Evolutionary conservation across 2,888 invertebrate genomes (phyloP).

Genomic region (Drosophila sordidula): DNA sequence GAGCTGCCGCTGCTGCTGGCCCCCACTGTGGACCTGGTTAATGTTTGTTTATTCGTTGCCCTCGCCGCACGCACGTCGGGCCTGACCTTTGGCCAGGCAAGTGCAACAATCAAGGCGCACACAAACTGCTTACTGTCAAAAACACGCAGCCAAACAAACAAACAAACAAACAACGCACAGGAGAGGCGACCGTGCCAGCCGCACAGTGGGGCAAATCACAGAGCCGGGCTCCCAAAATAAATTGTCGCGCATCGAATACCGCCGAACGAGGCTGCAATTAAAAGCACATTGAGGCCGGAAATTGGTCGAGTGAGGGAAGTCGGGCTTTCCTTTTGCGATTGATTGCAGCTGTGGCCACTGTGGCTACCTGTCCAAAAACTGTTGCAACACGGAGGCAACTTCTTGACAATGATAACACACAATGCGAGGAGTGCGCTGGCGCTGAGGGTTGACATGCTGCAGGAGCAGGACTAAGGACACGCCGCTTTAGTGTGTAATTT

Average conservation of each 20-base stretch:
- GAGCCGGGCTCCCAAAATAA: background rate
- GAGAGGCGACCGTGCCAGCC: slow-evolving; percentile 22
- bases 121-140: slow-evolving; percentile 78
- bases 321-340: background rate
- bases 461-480: slow-evolving; percentile 55
- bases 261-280: too few relatives aligned
- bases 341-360: slow-evolving; percentile 27
- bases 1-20: slow-evolving; percentile 5
- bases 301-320: too few relatives aligned
- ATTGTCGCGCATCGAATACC: too few relatives aligned
- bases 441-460: slow-evolving; percentile 46
- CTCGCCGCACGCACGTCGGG: slow-evolving; percentile 40
- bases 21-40: slow-evolving; percentile 54
- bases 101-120: slow-evolving; percentile 79
- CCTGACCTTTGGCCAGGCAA: slow-evolving; percentile 69
- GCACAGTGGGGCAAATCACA: slow-evolving; percentile 36
- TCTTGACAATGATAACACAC: slow-evolving; percentile 78
- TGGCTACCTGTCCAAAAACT: slow-evolving; percentile 43
- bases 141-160: slow-evolving; percentile 67
- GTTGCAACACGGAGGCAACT: slow-evolving; percentile 64
- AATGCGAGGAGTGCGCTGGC: slow-evolving; percentile 50
- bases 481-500: slow-evolving; percentile 78
- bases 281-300: too few relatives aligned
- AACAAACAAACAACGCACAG: slow-evolving; percentile 49
- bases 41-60: slow-evolving; percentile 73